Conservation (phyloP, 64 coral and sea anemone species). For the Actinia tenebrosa region DNA sequence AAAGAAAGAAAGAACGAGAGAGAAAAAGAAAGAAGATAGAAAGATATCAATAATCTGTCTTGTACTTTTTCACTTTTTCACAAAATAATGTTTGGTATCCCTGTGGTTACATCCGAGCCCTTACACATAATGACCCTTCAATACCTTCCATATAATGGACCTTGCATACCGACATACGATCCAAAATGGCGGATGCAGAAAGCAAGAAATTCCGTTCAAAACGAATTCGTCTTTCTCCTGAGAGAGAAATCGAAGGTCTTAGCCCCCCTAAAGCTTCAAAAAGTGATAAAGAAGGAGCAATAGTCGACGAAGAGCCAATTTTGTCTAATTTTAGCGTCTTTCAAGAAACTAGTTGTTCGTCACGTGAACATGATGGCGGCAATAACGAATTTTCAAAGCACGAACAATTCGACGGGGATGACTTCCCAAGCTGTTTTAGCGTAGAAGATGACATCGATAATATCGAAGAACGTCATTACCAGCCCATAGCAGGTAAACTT, state of each 20-base stretch:
- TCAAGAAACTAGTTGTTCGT: constrained; percentile 9
- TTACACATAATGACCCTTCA: not conserved
- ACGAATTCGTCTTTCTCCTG: constrained; percentile 80
- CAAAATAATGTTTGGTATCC: no score
- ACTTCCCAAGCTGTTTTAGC: constrained; percentile 83
- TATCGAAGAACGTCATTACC: constrained; percentile 72
- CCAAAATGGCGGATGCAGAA: constrained; percentile 85
- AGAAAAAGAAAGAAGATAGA: no score
- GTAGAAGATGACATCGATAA: constrained; percentile 60
- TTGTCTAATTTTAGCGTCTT: not conserved
- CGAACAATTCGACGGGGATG: constrained; percentile 54
- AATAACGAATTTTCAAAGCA: constrained; percentile 13
- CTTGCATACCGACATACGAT: constrained; percentile 28
- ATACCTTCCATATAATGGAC: not conserved
- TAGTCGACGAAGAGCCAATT: not conserved
- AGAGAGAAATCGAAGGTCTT: constrained; percentile 25
- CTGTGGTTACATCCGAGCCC: not conserved
- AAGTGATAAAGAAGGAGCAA: not conserved
- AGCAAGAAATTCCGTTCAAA: constrained; percentile 34
- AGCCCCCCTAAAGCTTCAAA: constrained; percentile 8
- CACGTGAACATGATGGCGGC: constrained; percentile 73
- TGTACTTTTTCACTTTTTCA: no score
- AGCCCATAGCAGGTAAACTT: constrained; percentile 73
- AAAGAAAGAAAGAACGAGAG: no score
- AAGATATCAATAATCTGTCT: no score